Base-by-base conservation (phyloP, 2,888 invertebrate species). In the Bhutanitis thaidina region DNA sequence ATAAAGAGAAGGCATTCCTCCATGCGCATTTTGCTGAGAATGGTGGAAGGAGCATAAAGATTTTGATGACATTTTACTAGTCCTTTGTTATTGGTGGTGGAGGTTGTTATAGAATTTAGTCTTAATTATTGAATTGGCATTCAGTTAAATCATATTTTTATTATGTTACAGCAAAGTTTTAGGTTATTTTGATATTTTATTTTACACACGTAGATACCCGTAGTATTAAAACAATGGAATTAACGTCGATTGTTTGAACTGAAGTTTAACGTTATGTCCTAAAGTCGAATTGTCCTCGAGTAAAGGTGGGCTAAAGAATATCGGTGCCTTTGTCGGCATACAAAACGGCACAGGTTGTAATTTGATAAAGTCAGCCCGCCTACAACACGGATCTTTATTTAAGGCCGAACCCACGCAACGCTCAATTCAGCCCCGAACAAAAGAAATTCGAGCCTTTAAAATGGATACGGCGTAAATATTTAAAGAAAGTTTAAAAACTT, bases 351-450 rank as follows among this genome's bases (percentile, higher is more conserved):
- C 80, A 85, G 81, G 85, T 81, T 84, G 86, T 88, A 88, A 88
- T 89, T 88, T 88, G 87, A 88, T 89, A 88, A 86, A 86, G 81
- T 80, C 73, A 76, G 69, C 74, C 81, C 88, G 87, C 88, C 88
- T 86, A 81, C 84, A 73, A 82, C 75, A 77, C 74, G 74, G 76
- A 69, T 76, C 79, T 79, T 82, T 83, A 80, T 80, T 83, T 78
- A 76, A 74, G 78, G 77, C 77, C 73, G 66, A 63, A 67, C 87
- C 87, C 87, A 87, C 87, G 85, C 84, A 78, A 73, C 73, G 75
- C 79, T 78, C 70, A 66, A 69, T 74, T 69, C 74, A 70, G 62
- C 57, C 58, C 39, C 48, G 53, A 66, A 75, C 64, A 64, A 65
- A 56, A 38, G 62, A 69, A 62, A 47, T 48, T 40, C 47, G 44